Evolutionary conservation across 37 sponge, comb jelly and placozoan species (phyloP), one percentile per base, ranked within the genome.

Genomic region (Oscarella lobularis): DNA sequence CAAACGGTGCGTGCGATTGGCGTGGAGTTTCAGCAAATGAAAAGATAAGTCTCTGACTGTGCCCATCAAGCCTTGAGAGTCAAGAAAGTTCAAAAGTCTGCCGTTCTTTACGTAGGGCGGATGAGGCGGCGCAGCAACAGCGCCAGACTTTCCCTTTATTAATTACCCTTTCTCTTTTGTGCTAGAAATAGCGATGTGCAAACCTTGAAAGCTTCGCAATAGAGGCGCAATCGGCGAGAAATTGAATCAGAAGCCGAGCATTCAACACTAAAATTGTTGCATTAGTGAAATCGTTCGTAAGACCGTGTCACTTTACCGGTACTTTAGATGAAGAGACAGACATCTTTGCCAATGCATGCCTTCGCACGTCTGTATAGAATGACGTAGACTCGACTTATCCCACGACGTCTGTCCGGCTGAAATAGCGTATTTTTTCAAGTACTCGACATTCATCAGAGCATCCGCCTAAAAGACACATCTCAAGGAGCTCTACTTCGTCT

Each of bases 271-370:
- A n/a, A n/a, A n/a, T n/a, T n/a, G n/a, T n/a, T n/a, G n/a, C n/a
- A n/a, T n/a, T n/a, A n/a, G n/a, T n/a, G n/a, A n/a, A n/a, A n/a
- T n/a, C n/a, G n/a, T n/a, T n/a, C n/a, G n/a, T n/a, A n/a, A n/a
- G n/a, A n/a, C n/a, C n/a, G n/a, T n/a, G n/a, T n/a, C n/a, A n/a
- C n/a, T n/a, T n/a, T n/a, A n/a, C n/a, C n/a, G n/a, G n/a, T n/a
- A n/a, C n/a, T n/a, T n/a, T n/a, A 91, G 77, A 38, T 88, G 89
- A 3, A 91, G 75, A 32, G 85, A 88, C 1, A 88, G 65, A 9
- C 72, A 38, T 73, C 80, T 81, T 77, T 88, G 84, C 92, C 92
- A 91, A 72, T 91, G 83, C 37, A 91, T 73, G 0, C 54, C 83
- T 66, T 78, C 66, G 60, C 92, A 87, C 6, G 65, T 66, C 20